These are phyloP conservation scores for Drosophila nikananu DNA, from an alignment of 1,140 invertebrate genomes.

Conservation along the genomic window DNA sequence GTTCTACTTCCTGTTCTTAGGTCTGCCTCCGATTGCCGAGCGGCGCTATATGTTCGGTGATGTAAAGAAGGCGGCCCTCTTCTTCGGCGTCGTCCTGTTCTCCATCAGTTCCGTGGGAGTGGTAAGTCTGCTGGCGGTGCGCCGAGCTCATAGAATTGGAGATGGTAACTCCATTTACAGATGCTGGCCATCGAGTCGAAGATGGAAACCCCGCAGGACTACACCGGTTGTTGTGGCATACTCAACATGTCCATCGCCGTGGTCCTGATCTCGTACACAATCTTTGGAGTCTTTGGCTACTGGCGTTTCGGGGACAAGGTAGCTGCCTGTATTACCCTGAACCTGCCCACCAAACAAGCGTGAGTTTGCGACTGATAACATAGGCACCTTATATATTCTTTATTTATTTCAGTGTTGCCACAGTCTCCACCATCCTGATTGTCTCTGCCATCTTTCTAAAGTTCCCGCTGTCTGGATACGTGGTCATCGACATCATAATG, in stretches of 20 bases:
- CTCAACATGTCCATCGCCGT: conserved; percentile 8
- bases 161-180: conserved; percentile 1
- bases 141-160: neutral
- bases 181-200: conserved; percentile 50
- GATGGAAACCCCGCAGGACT: conserved; percentile 42
- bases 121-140: conserved; percentile 19
- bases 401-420: conserved; percentile 3
- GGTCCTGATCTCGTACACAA: conserved; percentile 8
- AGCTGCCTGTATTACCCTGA: conserved; percentile 21
- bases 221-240: conserved; percentile 34
- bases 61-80: neutral
- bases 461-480: conserved; percentile 53
- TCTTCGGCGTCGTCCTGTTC: conserved; percentile 44
- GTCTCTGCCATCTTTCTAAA: conserved; percentile 31
- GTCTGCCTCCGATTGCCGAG: conserved; percentile 20
- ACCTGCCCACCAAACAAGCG: conserved; percentile 42
- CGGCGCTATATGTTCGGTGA: neutral
- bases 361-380: conserved; percentile 5
- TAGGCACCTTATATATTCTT: neutral
- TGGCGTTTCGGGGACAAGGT: conserved; percentile 42
- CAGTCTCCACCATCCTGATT: conserved; percentile 7
- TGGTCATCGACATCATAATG: conserved; percentile 51
- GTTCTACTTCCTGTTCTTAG: conserved; percentile 36
- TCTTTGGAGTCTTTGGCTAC: conserved; percentile 53
- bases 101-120: conserved; percentile 52